Base-by-base conservation (phyloP, 2,888 invertebrate species). In the Macropis europaea region DNA sequence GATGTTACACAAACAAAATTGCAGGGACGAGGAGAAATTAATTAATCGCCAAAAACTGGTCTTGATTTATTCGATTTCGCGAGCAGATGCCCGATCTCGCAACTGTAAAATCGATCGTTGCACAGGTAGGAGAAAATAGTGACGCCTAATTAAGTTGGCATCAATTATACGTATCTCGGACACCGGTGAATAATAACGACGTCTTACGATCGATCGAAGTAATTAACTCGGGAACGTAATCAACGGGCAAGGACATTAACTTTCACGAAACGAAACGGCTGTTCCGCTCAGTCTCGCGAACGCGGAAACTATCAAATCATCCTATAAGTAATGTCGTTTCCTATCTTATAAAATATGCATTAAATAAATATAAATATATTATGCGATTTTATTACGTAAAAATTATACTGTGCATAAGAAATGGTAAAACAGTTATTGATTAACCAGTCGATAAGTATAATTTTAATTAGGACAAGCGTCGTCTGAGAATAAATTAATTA, bases 171-270 rank as follows among this genome's bases (percentile, higher is more conserved):
- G 11, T 28, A 26, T n/a, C 36, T 26, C 22, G 34, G 42, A 19
- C 13, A 13, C 1, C 13, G 19, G 13, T 26, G 42, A 34, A 66
- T 54, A 45, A 43, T 17, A 53, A 48, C 57, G 38, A 43, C 22
- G 36, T 28, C 56, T 34, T 36, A 19, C 28, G 13, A 45, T 52
- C 47, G 32, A 59, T 61, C 53, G 47, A 66, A 22, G 52, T 64
- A 64, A 76, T 77, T 69, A 76, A 73, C 52, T 62, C 9, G 62
- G 60, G 53, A 62, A 43, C 52, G 60, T 52, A 61, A 64, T 69
- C 43, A 59, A 43, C 64, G 40, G 24, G 64, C 61, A 48, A 64
- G 30, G 63, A 62, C 67, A 53, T 72, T 66, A 61, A 64, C 59
- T 47, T 26, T 52, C 24, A n/a, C 54, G 32, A 36, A 19, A 26